These are phyloP conservation scores for Samia ricini DNA, from an alignment of 1,140 invertebrate genomes.

Conservation along the genomic window DNA sequence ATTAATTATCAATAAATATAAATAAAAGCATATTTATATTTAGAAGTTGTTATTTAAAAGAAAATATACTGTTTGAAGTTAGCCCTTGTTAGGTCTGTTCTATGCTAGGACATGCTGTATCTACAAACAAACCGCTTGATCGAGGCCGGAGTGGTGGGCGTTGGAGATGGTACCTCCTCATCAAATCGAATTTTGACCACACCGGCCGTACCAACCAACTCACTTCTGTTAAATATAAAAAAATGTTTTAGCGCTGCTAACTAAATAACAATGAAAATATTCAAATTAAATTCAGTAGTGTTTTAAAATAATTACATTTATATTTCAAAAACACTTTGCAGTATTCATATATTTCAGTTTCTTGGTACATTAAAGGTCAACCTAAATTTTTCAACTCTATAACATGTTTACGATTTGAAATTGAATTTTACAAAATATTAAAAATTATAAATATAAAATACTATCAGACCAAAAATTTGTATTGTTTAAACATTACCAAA, in stretches of 20 bases:
- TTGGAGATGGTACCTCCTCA: slow-evolving; percentile 70
- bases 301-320: not conserved
- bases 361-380: not conserved
- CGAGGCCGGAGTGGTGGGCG: slow-evolving; percentile 72
- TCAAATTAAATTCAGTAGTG: not conserved
- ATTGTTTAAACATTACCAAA: too few relatives aligned
- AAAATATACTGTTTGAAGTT: slow-evolving; percentile 15
- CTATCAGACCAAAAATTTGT: too few relatives aligned
- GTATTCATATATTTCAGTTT: not conserved
- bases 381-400: not conserved
- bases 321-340: not conserved
- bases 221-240: slow-evolving; percentile 74
- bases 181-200: slow-evolving; percentile 76
- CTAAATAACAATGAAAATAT: not conserved
- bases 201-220: slow-evolving; percentile 75
- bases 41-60: slow-evolving; percentile 1
- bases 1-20: too few relatives aligned
- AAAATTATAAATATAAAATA: too few relatives aligned
- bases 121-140: slow-evolving; percentile 72
- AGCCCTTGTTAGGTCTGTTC: slow-evolving; percentile 36
- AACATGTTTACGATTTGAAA: too few relatives aligned
- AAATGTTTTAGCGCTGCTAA: slow-evolving; percentile 4
- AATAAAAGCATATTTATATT: not conserved
- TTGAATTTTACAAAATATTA: too few relatives aligned
- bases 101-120: slow-evolving; percentile 51